phyloP scores from a whole-genome alignment of 2,888 invertebrate genomes.

The Lordiphosa fenestrarum region DNA sequence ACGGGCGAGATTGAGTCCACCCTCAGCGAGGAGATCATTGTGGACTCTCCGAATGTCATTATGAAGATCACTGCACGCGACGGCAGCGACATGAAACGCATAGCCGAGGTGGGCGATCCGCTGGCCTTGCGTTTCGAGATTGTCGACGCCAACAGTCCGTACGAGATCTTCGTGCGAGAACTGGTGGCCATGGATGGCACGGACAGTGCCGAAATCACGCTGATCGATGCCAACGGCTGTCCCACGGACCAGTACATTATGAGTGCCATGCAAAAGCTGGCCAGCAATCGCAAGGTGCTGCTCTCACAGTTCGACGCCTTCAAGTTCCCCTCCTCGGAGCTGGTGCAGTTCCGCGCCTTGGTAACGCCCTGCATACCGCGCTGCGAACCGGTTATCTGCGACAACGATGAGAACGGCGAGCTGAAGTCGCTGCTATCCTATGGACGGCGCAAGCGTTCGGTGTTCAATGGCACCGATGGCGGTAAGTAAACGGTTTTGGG shows the following conservation, averaged over 20 bases:
- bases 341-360: constrained; percentile 95
- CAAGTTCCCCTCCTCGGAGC: constrained; percentile 96
- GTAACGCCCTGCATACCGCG: constrained; percentile 96
- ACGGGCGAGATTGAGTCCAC: constrained; percentile 92
- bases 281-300: constrained; percentile 89
- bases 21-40: constrained; percentile 92
- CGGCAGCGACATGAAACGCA: constrained; percentile 90
- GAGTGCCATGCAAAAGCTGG: constrained; percentile 94
- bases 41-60: constrained; percentile 95
- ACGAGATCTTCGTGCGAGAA: constrained; percentile 96
- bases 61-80: constrained; percentile 94
- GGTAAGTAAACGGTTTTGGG: constrained; percentile 68
- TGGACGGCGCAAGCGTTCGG: constrained; percentile 88
- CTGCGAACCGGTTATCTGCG: constrained; percentile 94
- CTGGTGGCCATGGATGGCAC: constrained; percentile 96
- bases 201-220: constrained; percentile 94
- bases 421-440: constrained; percentile 90
- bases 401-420: constrained; percentile 90
- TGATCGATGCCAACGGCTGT: constrained; percentile 95
- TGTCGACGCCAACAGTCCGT: constrained; percentile 93
- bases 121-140: constrained; percentile 94
- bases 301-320: constrained; percentile 96
- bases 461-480: constrained; percentile 79
- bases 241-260: constrained; percentile 96
- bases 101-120: constrained; percentile 95